Evolutionary conservation across 1,140 invertebrate species (phyloP), one percentile per base, ranked within the genome.

Genomic region (Temnothorax nylanderi): DNA sequence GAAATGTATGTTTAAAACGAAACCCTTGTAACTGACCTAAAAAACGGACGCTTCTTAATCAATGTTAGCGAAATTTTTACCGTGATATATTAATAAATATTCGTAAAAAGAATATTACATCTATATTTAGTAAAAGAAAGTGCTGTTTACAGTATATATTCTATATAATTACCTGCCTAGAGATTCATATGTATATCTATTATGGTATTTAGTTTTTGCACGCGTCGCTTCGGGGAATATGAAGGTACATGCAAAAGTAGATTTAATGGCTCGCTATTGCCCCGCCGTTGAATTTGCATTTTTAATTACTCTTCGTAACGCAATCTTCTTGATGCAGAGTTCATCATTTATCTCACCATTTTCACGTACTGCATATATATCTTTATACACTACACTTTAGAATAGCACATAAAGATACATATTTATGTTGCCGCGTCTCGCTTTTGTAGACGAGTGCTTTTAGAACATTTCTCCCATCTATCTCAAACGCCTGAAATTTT

Each of bases 251-350:
- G 41, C 10, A 21, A 16, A 51, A 67, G 8, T 58, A 71, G 65
- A 71, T 80, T 80, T 44, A 80, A 81, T 56, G 37, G 26, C 21
- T 44, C 16, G 21, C 77, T 71, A 54, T 81, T 41, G 21, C 54
- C 11, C 5, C 32, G 49, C 65, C 37, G 21, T 44, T 81, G 37
- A 56, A 72, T 81, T 51, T 72, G 65, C 49, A 81, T 81, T 81
- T 81, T 81, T 81, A 81, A 71, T 81, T 71, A 81, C 65, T 81
- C 64, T 18, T 13, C 44, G 44, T 80, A 80, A 81, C 10, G 13
- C 21, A 72, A 56, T 81, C 64, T 72, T 81, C 21, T 58, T 44
- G 78, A 81, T 71, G 78, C 49, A 34, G 49, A 44, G 21, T 71
- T 41, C 10, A 13, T 80, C 62, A 81, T 81, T 81, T 56, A 71